Evolutionary conservation across 2,797 vertebrate genomes (phyloP), one percentile per base, ranked within the genome.

Genomic region (Chelon labrosus): DNA sequence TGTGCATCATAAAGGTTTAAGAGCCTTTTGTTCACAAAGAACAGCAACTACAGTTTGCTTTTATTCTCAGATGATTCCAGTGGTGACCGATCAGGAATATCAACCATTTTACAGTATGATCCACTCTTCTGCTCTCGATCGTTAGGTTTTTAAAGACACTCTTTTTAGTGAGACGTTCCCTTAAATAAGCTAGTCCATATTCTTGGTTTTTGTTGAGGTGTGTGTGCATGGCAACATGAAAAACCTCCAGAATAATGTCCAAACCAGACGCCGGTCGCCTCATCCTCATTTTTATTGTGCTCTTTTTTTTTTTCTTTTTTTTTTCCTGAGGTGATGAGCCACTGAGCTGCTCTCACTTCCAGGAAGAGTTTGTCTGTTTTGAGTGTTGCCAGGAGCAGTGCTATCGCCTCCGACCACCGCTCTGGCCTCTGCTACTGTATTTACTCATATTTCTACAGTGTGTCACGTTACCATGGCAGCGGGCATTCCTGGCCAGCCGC

Each of bases 401-500:
- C 58, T 76, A 49, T 79, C 70, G 10, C 27, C 71, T 65, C 75
- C 73, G 80, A 79, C 88, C 88, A 50, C 85, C 14, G 75, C 16
- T 65, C 78, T 76, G 82, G 73, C 69, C 73, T n/a, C 5, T 11
- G 31, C 31, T 1, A 16, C 68, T 57, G 44, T 47, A 59, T 73
- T 79, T 70, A 59, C 84, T 80, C 89, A 83, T 85, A 70, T 88
- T 88, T 86, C 73, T 52, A 25, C 49, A 65, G 41, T 82, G 82
- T 42, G 78, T 85, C 87, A 74, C 5, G 77, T 91, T 87, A 13
- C 85, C 27, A 80, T 77, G 82, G 88, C 77, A 73, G 76, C 87
- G 39, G 47, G 56, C 70, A 84, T 85, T 81, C 79, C 73, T 65
- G 55, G 22, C 58, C 4, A 8, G 50, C 88, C 89, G 56, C 87